These are phyloP conservation scores for Neelides folsomi DNA, from an alignment of 2,888 invertebrate species.

Conservation along the genomic window DNA sequence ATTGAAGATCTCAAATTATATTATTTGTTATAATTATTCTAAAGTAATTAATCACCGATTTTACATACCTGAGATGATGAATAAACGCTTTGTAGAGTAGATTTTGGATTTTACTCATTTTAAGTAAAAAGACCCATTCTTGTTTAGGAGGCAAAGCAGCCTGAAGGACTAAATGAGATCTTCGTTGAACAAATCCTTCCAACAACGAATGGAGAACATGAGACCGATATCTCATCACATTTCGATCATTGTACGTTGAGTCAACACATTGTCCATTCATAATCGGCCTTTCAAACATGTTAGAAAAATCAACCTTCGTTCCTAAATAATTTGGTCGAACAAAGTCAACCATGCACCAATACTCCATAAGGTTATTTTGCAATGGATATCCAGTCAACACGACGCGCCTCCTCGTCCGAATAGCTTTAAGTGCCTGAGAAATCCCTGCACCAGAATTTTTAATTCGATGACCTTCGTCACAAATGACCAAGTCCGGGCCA, in stretches of 20 bases:
- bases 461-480: constrained; percentile 94
- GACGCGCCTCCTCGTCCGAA: constrained; percentile 81
- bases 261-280: constrained; percentile 97
- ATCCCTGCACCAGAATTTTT: constrained; percentile 97
- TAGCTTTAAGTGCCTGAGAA: constrained; percentile 85
- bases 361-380: constrained; percentile 91
- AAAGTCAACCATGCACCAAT: constrained; percentile 99
- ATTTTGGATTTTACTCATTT: constrained; percentile 81
- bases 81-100: constrained; percentile 84
- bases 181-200: constrained; percentile 87
- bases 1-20: no score
- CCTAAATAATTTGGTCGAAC: constrained; percentile 95
- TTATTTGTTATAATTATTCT: no score
- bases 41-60: constrained; percentile 15
- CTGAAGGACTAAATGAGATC: constrained; percentile 84
- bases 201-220: constrained; percentile 89
- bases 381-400: constrained; percentile 96
- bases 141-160: constrained; percentile 85
- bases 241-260: constrained; percentile 83
- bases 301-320: constrained; percentile 89
- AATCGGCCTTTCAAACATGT: constrained; percentile 97
- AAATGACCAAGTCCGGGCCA: constrained; percentile 86
- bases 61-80: constrained; percentile 43
- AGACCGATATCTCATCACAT: constrained; percentile 85
- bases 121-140: constrained; percentile 80